These are phyloP conservation scores for Bradypodion ventrale DNA, from an alignment of 2,797 vertebrate genomes.

Conservation along the genomic window DNA sequence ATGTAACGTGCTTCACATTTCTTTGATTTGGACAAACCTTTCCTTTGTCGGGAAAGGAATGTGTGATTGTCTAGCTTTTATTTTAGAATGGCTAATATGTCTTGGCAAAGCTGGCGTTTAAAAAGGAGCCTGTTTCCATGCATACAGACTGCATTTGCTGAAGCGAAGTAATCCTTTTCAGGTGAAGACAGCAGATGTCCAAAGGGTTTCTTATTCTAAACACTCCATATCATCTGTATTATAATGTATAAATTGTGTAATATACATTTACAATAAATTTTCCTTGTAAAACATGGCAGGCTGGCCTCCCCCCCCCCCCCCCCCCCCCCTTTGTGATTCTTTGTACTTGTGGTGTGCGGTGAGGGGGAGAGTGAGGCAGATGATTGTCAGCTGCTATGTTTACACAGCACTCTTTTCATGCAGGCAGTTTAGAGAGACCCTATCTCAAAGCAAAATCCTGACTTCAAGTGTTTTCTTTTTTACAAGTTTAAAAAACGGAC, in stretches of 20 bases:
- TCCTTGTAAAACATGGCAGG: conserved; percentile 69
- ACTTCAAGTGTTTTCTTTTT: neutral
- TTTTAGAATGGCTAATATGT: neutral
- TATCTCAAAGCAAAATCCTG: neutral
- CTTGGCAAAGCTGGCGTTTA: neutral
- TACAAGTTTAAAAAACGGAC: neutral
- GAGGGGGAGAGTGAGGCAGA: too few species aligned
- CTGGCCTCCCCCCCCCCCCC: conserved; percentile 30
- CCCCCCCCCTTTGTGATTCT: neutral
- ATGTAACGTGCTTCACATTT: neutral
- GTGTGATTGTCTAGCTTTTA: neutral
- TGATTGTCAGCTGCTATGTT: neutral
- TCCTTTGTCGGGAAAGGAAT: neutral
- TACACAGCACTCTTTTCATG: neutral
- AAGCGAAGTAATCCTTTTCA: neutral
- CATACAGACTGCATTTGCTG: neutral
- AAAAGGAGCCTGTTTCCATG: neutral
- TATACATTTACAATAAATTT: conserved; percentile 77
- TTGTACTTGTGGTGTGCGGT: neutral
- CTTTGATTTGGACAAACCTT: neutral
- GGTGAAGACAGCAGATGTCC: conserved; percentile 14
- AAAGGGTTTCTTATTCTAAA: conserved; percentile 57
- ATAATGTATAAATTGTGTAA: conserved; percentile 76
- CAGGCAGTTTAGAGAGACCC: neutral
- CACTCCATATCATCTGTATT: conserved; percentile 66